Evolutionary conservation across 1,140 invertebrate species (phyloP).

Genomic region (Drosophila nikananu): DNA sequence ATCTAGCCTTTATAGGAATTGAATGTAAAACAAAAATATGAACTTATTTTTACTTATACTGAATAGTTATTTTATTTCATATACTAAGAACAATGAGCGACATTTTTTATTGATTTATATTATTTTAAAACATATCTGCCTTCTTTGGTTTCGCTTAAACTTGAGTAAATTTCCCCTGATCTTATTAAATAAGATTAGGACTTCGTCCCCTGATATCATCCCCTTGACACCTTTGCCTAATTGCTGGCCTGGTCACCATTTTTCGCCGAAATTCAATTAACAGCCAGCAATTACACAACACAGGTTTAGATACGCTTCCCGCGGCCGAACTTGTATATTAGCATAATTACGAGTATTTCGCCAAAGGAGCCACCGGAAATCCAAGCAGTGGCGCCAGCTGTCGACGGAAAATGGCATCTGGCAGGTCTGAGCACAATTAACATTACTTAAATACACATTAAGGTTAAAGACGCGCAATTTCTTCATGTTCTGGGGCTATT

Average conservation of each 20-base stretch:
- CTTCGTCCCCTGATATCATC: background rate
- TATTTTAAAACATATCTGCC: background rate
- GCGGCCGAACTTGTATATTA: conserved; percentile 48
- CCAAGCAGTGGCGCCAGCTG: conserved; percentile 41
- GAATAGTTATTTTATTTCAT: background rate
- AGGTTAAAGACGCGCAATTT: conserved; percentile 83
- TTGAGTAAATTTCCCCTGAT: background rate
- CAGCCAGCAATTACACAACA: conserved; percentile 60
- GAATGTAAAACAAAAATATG: too few relatives aligned
- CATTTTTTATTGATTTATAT: background rate
- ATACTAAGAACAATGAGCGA: background rate
- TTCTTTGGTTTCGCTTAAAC: background rate
- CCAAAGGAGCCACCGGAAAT: conserved; percentile 11
- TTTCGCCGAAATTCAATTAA: conserved; percentile 69
- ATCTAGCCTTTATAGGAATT: too few relatives aligned
- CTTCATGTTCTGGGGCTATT: conserved; percentile 79
- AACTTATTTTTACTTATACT: background rate
- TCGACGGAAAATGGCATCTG: conserved; percentile 58
- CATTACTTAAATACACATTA: conserved; percentile 84
- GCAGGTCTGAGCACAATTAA: conserved; percentile 72
- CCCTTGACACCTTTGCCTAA: conserved; percentile 21
- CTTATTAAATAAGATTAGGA: background rate
- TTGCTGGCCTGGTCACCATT: conserved; percentile 36
- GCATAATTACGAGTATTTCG: conserved; percentile 71
- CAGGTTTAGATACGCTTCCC: conserved; percentile 63